These are phyloP conservation scores for Tigriopus japonicus DNA, from an alignment of 1,140 invertebrate genomes.

Conservation along the genomic window DNA sequence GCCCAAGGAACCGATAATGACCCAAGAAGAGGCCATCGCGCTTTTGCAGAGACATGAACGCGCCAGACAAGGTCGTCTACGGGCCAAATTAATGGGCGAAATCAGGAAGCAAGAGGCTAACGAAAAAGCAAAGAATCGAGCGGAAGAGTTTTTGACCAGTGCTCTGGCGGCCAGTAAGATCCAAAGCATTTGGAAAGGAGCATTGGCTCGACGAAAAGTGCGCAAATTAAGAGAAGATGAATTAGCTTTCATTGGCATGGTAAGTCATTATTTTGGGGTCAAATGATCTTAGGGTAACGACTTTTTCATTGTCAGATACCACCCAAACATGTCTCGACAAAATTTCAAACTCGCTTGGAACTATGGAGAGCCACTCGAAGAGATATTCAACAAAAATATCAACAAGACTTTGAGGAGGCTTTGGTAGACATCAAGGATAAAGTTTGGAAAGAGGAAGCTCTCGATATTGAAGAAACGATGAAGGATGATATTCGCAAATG, in stretches of 20 bases:
- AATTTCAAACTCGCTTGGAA: constrained; percentile 9
- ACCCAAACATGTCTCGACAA: not conserved
- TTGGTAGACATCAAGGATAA: constrained; percentile 28
- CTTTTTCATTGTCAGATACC: not conserved
- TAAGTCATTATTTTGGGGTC: constrained; percentile 13
- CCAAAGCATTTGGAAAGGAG: constrained; percentile 19
- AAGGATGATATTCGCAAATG: constrained; percentile 33
- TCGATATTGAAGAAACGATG: constrained; percentile 31
- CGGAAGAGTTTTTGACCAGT: constrained; percentile 24
- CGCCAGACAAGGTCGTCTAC: constrained; percentile 59
- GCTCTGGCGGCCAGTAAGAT: constrained; percentile 21
- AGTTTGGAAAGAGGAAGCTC: constrained; percentile 28
- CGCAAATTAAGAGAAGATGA: constrained; percentile 17
- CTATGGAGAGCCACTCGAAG: constrained; percentile 22
- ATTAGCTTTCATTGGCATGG: constrained; percentile 21
- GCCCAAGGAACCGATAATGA: constrained; percentile 27
- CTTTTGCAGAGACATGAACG: constrained; percentile 75
- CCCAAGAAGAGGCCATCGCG: constrained; percentile 58
- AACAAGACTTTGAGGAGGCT: constrained; percentile 28
- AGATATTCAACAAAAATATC: constrained; percentile 25
- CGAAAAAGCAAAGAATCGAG: constrained; percentile 18
- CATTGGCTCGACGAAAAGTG: constrained; percentile 17
- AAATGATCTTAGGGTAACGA: no score
- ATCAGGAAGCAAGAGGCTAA: constrained; percentile 36
- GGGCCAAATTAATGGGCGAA: constrained; percentile 73